Conservation (phyloP, 2,113 vertebrate species). For the Vireo altiloquus region DNA sequence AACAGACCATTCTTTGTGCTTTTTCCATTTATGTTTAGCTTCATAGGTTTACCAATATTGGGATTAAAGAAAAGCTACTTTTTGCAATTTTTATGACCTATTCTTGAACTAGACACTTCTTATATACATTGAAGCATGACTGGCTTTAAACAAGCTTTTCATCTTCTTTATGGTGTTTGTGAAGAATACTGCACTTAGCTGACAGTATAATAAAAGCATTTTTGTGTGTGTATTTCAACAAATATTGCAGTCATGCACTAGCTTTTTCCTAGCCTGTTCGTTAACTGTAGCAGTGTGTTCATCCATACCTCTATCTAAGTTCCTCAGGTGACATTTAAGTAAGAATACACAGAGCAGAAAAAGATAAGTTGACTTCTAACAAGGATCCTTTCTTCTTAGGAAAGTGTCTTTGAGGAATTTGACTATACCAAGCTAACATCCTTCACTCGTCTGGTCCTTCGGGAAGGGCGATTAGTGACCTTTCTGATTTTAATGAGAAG, state of each 20-base stretch:
- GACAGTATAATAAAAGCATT: background rate
- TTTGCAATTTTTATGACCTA: background rate
- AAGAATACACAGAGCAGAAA: background rate
- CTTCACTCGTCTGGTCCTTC: background rate
- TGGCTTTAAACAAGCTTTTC: background rate
- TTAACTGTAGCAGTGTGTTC: background rate
- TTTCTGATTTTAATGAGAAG: background rate
- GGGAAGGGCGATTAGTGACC: background rate
- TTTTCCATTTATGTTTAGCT: slow-evolving; percentile 16
- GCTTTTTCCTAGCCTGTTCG: background rate
- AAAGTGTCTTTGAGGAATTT: background rate
- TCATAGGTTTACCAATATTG: background rate
- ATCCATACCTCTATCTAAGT: background rate
- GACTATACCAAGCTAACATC: background rate
- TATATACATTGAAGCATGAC: background rate
- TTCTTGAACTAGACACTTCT: background rate
- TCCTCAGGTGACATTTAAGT: background rate
- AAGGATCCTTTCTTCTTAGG: background rate
- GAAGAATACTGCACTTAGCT: background rate
- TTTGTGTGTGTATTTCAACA: background rate
- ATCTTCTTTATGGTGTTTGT: background rate
- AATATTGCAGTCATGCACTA: background rate
- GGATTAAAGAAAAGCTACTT: background rate
- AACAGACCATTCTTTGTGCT: slow-evolving; percentile 46
- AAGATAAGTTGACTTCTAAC: background rate